phyloP scores from a whole-genome alignment of 53 echinoderm and acorn worm genomes.

The Zoroaster sp. region DNA sequence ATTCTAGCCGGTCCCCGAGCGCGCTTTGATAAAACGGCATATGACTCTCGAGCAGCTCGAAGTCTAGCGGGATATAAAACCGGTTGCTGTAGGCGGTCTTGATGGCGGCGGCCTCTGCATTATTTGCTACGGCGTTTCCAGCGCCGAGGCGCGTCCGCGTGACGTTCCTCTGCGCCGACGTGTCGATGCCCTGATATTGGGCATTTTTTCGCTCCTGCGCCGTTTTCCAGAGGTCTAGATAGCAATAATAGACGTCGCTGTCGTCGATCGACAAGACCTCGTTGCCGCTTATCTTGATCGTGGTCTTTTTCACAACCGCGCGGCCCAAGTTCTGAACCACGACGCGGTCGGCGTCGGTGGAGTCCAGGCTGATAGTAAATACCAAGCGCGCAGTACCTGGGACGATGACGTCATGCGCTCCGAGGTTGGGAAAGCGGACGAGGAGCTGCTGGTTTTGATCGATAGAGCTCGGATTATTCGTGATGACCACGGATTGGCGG shows the following conservation, averaged over 20 bases:
- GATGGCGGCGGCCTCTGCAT: constrained; percentile 2
- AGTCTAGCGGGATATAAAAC: constrained; percentile 38
- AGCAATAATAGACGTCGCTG: neutral
- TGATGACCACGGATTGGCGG: neutral
- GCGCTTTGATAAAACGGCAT: constrained; percentile 29
- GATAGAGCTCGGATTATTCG: neutral
- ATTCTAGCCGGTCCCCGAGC: constrained; percentile 11
- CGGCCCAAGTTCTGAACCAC: constrained; percentile 27
- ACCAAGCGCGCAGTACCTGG: neutral
- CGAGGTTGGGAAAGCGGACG: constrained; percentile 24
- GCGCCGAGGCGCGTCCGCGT: constrained; percentile 6
- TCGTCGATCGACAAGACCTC: neutral
- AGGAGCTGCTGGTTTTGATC: no score
- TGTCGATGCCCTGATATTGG: neutral
- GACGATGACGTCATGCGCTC: neutral
- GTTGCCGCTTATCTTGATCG: neutral
- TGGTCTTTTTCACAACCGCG: constrained; percentile 28
- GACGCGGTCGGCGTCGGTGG: neutral
- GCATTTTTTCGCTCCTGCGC: neutral
- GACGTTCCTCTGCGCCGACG: neutral
- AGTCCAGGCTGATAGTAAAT: neutral
- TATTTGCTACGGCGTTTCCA: neutral
- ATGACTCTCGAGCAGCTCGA: constrained; percentile 22
- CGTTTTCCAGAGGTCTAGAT: constrained; percentile 18
- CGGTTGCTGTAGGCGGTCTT: neutral